Percentiles rank a stretch among this genome's conserved stretches.
These are phyloP conservation scores for Adelges cooleyi DNA, from an alignment of 1,140 invertebrate species.

Conservation along the genomic window DNA sequence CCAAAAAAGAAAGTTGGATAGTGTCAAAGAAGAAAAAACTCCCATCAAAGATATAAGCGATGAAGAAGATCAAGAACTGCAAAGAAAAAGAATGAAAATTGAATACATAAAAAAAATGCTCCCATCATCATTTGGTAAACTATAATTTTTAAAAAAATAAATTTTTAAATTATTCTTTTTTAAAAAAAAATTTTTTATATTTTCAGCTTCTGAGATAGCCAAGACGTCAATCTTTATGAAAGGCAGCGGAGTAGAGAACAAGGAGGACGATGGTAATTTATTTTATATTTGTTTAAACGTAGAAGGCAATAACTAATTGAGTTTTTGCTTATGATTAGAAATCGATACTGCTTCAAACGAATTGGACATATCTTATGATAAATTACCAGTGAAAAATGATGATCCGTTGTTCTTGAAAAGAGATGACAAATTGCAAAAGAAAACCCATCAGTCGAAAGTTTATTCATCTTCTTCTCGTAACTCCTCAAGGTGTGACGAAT, in stretches of 20 bases:
- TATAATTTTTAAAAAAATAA: neutral
- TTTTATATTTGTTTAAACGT: too few relatives aligned
- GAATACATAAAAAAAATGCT: slow-evolving; percentile 7
- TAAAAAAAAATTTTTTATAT: neutral
- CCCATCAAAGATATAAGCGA: neutral
- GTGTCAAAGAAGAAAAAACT: neutral
- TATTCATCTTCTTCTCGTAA: neutral
- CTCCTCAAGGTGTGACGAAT: slow-evolving; percentile 1
- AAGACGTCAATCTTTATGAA: neutral
- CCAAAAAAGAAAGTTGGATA: neutral
- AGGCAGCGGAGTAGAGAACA: neutral
- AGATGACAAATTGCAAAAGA: neutral
- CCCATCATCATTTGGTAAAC: slow-evolving; percentile 22
- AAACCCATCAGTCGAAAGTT: neutral
- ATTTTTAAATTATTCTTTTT: neutral
- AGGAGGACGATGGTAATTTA: slow-evolving; percentile 1
- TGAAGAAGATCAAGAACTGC: neutral
- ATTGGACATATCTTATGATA: neutral
- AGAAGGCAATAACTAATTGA: neutral
- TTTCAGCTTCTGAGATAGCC: slow-evolving; percentile 20
- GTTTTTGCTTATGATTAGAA: neutral
- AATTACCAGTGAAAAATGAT: neutral
- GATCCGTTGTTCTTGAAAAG: neutral
- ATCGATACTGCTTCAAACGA: slow-evolving; percentile 3
- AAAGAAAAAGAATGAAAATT: slow-evolving; percentile 15